Base-by-base conservation (phyloP, 2,797 vertebrate genomes). In the Sebastes kiyomatsui region DNA sequence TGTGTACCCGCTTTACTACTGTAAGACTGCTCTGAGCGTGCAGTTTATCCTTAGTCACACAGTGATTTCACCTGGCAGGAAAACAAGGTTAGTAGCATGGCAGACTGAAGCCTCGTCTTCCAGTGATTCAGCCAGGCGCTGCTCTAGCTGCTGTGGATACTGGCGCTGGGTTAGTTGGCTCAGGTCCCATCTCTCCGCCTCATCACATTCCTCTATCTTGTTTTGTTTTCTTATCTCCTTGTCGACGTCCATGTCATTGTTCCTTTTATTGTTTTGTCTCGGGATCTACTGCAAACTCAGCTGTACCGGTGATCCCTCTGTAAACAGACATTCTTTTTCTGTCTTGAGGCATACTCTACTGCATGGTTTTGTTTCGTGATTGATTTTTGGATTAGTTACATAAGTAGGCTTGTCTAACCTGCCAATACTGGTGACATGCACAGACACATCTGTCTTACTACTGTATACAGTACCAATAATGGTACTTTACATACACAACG, bases 221-320 rank as follows among this genome's bases (percentile, higher is more conserved):
- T 67, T 71, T 65, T 79, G 32, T 71, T 81, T 80, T 66, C 22
- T 80, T 72, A 70, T 73, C 54, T 77, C 68, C 55, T 67, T 72
- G 59, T 16, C 20, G 20, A n/a, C 20, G 49, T 20, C 67, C 32
- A 25, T 60, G 28, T 66, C 32, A 49, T 56, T 77, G 14, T 66
- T 27, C 49, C 49, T 52, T 52, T 52, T 52, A 14, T 7, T 56
- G 25, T 49, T 52, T 52, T 52, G 49, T 52, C 49, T 52, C 4
- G 49, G 49, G 49, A 52, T 52, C 49, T 30, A 35, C 60, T 55
- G 12, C 42, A 46, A 42, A 13, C 49, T 52, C 49, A 52, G 61
- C 4, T 22, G 13, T 16, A 38, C n/a, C 25, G 20, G 7, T 42
- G 8, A 66, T 71, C 27, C 18, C 38, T 55, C 22, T 60, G 14